Evolutionary conservation across 2,888 invertebrate species (phyloP).

Genomic region (Diploptera punctata): DNA sequence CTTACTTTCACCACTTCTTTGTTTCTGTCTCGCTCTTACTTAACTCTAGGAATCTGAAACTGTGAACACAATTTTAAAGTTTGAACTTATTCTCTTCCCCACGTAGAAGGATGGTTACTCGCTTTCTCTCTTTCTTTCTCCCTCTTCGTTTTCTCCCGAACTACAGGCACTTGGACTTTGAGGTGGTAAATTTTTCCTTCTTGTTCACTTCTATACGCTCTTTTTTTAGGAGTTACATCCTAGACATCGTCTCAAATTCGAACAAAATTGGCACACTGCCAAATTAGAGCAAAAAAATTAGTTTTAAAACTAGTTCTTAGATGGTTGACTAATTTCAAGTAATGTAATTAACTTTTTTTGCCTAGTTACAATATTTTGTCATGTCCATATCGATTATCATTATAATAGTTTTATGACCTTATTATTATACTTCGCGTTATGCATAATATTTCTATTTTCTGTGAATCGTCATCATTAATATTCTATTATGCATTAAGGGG

Average conservation of each 20-base stretch:
- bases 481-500: no score
- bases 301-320: not conserved
- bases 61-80: not conserved
- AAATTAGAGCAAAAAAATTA: constrained; percentile 1
- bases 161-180: not conserved
- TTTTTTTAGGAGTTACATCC: not conserved
- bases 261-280: constrained; percentile 13
- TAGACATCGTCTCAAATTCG: not conserved
- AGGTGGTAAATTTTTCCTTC: constrained; percentile 8
- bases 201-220: not conserved
- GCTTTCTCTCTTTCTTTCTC: not conserved
- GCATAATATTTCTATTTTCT: no score
- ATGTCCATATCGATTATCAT: no score
- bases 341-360: no score
- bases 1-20: not conserved
- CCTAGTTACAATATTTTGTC: no score
- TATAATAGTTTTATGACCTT: no score
- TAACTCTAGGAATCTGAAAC: not conserved
- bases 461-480: no score
- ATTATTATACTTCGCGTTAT: no score
- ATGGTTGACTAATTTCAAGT: no score
- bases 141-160: not conserved
- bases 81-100: not conserved
- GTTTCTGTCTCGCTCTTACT: not conserved
- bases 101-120: no score